Evolutionary conservation across 2,113 vertebrate genomes (phyloP).

Genomic region (Corythaixoides concolor): DNA sequence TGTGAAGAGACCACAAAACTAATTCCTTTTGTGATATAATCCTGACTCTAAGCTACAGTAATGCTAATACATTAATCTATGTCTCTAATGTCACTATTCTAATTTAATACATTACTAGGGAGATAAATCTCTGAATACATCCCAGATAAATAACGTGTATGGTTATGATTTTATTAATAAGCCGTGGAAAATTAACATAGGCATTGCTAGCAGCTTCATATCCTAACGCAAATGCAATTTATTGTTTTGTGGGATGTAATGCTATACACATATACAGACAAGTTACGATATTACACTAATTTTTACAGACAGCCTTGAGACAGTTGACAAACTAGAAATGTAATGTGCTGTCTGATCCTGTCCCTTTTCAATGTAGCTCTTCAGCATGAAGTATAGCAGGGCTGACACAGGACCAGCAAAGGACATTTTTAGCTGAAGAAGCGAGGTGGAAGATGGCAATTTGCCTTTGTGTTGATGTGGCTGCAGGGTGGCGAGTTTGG

Average conservation of each 20-base stretch:
- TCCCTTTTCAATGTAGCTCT: neutral
- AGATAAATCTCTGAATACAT: constrained; percentile 71
- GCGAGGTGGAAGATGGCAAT: neutral
- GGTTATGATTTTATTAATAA: constrained; percentile 71
- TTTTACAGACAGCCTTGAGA: constrained; percentile 32
- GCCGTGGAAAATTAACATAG: constrained; percentile 58
- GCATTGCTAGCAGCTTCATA: constrained; percentile 10
- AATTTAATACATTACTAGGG: constrained; percentile 63
- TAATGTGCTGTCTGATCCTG: neutral
- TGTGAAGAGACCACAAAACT: constrained; percentile 45
- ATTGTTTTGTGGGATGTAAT: constrained; percentile 39
- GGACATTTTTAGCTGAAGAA: neutral
- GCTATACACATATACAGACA: neutral
- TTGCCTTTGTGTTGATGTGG: neutral
- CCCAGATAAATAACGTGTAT: constrained; percentile 46
- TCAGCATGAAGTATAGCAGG: neutral
- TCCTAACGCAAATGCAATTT: constrained; percentile 18
- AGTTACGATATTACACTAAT: constrained; percentile 47
- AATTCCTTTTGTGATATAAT: constrained; percentile 70
- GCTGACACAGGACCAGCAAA: constrained; percentile 18
- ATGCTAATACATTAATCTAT: constrained; percentile 60
- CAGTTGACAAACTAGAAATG: constrained; percentile 2
- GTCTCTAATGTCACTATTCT: constrained; percentile 65
- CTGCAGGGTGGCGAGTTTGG: neutral
- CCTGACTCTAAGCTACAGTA: constrained; percentile 59